Conservation (phyloP, 2,888 invertebrate species). For the Mystacides longicornis region DNA sequence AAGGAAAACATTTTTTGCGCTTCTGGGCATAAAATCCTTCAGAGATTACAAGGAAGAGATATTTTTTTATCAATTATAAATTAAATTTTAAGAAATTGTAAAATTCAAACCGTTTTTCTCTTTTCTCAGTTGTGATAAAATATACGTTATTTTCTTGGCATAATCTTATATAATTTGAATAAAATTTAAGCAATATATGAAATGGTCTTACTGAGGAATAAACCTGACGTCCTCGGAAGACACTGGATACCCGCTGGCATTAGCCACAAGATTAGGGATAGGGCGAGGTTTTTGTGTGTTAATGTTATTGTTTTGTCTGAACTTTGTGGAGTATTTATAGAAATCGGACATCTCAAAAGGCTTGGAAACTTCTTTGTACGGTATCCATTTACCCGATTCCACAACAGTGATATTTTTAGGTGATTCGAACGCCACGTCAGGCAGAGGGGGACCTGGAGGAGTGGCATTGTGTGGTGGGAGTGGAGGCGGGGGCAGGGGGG, state of each 20-base stretch:
- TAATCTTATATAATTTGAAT: too few species aligned
- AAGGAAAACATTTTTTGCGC: too few species aligned
- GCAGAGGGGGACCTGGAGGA: constrained; percentile 30
- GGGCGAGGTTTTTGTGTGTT: neutral
- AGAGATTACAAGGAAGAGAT: too few species aligned
- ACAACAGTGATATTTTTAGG: constrained; percentile 80
- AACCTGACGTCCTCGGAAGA: constrained; percentile 3
- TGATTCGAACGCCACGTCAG: constrained; percentile 58
- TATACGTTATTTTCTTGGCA: too few species aligned
- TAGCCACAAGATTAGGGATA: constrained; percentile 1
- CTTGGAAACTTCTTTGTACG: constrained; percentile 88
- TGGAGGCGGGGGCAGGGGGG: constrained; percentile 1
- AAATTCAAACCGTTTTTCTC: too few species aligned
- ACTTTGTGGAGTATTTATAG: constrained; percentile 95
- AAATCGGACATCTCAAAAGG: constrained; percentile 98
- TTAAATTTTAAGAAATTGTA: too few species aligned
- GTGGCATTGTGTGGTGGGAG: constrained; percentile 27
- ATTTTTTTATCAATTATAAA: too few species aligned
- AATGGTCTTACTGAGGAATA: neutral
- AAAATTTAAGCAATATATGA: too few species aligned
- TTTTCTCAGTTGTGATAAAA: too few species aligned
- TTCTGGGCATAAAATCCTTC: too few species aligned
- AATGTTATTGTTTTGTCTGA: constrained; percentile 54
- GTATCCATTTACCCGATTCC: constrained; percentile 82
- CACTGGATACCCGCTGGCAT: neutral